A percentile compares a stretch with the other conserved stretches of the same genome.
Evolutionary conservation across 2,113 vertebrate species (phyloP).

Genomic region (Microcebus ravelobensis): DNA sequence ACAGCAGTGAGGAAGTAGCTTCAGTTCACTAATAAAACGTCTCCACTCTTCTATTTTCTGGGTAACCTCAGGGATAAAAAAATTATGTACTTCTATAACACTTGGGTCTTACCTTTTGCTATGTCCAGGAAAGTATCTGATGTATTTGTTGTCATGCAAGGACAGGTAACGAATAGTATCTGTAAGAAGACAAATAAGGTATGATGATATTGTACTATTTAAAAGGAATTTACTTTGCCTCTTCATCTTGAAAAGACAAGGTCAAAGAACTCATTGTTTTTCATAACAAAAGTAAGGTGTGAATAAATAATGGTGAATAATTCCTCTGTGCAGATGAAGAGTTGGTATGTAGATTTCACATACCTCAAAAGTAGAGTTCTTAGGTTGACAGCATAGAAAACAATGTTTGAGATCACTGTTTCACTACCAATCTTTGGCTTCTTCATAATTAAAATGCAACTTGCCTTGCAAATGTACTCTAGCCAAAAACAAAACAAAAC

Average conservation of each 20-base stretch:
- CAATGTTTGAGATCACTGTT: neutral
- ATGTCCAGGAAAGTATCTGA: conserved; percentile 98
- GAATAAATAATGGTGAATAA: conserved; percentile 19
- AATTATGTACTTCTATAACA: neutral
- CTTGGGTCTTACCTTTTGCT: conserved; percentile 93
- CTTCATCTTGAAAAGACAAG: conserved; percentile 57
- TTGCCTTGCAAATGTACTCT: neutral
- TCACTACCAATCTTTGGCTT: conserved; percentile 24
- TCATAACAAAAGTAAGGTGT: neutral
- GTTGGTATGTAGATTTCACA: neutral
- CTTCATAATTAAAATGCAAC: conserved; percentile 40
- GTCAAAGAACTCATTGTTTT: neutral
- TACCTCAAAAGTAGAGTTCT: conserved; percentile 45
- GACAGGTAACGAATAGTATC: conserved; percentile 99
- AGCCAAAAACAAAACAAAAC: neutral
- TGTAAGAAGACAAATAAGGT: conserved; percentile 83
- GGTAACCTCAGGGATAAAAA: neutral
- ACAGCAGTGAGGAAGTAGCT: neutral
- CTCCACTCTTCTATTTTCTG: conserved; percentile 7
- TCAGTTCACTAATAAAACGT: conserved; percentile 29
- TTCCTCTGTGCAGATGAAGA: neutral
- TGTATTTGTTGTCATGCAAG: conserved; percentile 99
- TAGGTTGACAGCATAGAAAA: neutral
- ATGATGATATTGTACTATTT: conserved; percentile 47
- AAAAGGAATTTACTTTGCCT: conserved; percentile 40